Conservation (phyloP, 2,113 vertebrate genomes). For the Chionis minor region DNA sequence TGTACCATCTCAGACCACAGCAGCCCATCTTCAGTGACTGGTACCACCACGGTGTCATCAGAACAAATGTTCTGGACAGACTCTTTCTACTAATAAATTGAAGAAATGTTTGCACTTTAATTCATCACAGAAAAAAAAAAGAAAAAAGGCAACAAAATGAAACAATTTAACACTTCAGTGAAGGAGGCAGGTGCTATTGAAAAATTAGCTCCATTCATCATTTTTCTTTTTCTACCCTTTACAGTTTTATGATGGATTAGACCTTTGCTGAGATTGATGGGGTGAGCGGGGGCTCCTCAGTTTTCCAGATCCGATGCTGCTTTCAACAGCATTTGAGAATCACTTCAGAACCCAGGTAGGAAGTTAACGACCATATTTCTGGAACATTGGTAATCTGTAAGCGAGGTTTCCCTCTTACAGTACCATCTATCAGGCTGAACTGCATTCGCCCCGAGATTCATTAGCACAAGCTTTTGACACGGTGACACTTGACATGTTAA, state of each 20-base stretch:
- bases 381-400: background rate
- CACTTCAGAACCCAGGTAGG: background rate
- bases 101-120: background rate
- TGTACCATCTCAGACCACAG: fast-evolving
- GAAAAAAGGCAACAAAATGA: background rate
- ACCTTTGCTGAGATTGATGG: background rate
- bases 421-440: background rate
- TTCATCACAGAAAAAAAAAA: background rate
- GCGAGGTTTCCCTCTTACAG: background rate
- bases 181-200: background rate
- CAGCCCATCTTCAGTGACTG: background rate
- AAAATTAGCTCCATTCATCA: background rate
- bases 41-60: background rate
- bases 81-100: background rate
- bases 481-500: background rate
- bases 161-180: background rate
- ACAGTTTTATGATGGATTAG: background rate
- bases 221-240: background rate
- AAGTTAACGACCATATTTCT: background rate
- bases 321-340: background rate
- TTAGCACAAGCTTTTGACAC: background rate
- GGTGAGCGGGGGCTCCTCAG: background rate
- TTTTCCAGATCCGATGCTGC: background rate
- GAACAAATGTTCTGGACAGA: background rate
- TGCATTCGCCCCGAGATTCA: background rate